These are phyloP conservation scores for Motacilla tschutschensis DNA, from an alignment of 2,113 vertebrate genomes.

Conservation along the genomic window DNA sequence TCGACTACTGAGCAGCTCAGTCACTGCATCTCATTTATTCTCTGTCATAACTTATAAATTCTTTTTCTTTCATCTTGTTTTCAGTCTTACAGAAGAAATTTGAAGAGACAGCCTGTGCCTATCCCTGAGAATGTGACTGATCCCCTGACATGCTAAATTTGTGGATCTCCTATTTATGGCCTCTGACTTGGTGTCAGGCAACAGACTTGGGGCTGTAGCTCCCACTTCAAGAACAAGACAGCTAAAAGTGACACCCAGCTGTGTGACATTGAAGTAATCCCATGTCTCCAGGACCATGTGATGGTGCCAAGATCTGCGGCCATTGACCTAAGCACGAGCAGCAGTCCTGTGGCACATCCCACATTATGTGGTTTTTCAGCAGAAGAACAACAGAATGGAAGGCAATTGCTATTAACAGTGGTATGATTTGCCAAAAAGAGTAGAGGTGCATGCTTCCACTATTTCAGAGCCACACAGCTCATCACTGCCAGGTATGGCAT, in stretches of 20 bases:
- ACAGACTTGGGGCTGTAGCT: not conserved
- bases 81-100: not conserved
- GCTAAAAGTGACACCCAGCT: not conserved
- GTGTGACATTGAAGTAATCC: not conserved
- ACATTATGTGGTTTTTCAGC: not conserved
- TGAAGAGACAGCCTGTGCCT: not conserved
- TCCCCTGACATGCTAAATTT: not conserved
- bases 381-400: not conserved
- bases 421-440: not conserved
- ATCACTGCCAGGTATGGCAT: not conserved
- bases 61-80: not conserved
- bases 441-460: not conserved
- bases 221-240: not conserved
- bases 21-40: not conserved
- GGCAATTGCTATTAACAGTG: not conserved
- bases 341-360: not conserved
- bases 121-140: rapidly evolving
- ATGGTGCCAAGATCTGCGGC: not conserved
- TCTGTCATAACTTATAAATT: not conserved
- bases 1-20: not conserved
- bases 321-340: not conserved
- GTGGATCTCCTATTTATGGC: not conserved
- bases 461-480: not conserved
- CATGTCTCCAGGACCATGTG: rapidly evolving
- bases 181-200: not conserved